Base-by-base conservation (phyloP, 2,113 vertebrate genomes). In the Tichodroma muraria region DNA sequence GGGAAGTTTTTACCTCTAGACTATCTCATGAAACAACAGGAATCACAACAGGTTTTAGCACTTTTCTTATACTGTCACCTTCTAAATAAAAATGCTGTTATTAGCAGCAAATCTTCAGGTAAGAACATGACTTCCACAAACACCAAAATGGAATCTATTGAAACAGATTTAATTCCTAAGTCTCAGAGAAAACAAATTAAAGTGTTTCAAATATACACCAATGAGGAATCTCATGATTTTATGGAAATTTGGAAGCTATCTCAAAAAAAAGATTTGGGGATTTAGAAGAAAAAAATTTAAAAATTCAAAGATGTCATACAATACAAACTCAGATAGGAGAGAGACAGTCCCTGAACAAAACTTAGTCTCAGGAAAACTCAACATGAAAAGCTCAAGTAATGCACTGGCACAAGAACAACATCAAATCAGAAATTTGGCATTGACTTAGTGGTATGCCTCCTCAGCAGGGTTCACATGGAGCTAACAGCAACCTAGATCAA, bases 21-120 rank as follows among this genome's bases (percentile, higher is more conserved):
- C 69, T 78, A 60, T 52, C 33, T 88, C 61, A 89, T 22, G 64
- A 94, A 82, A 57, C 13, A 95, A 94, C 16, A 89, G 60, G 85
- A 95, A 88, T 80, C 85, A 88, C 88, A 89, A 63, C 50, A 81
- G 63, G 80, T 95, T 93, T 86, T 35, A 95, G 66, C 70, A 88
- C 21, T 76, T 96, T 94, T 96, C 93, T 86, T 93, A 38, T 15
- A 52, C 24, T 88, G 68, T 75, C 70, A 95, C 37, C 71, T 85
- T 77, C 60, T 84, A 95, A 94, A 85, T 50, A 45, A 96, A 93
- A 38, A 24, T 80, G 28, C 93, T 87, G 49, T 64, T 84, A 96
- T 18, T 91, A 90, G 84, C 15, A 59, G 19, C 73, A 82, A 88
- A 65, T 5, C 38, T 65, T 57, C 49, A 53, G 53, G 44, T 64